Evolutionary conservation across 2,113 vertebrate species (phyloP).

Genomic region (Mustela lutreola): DNA sequence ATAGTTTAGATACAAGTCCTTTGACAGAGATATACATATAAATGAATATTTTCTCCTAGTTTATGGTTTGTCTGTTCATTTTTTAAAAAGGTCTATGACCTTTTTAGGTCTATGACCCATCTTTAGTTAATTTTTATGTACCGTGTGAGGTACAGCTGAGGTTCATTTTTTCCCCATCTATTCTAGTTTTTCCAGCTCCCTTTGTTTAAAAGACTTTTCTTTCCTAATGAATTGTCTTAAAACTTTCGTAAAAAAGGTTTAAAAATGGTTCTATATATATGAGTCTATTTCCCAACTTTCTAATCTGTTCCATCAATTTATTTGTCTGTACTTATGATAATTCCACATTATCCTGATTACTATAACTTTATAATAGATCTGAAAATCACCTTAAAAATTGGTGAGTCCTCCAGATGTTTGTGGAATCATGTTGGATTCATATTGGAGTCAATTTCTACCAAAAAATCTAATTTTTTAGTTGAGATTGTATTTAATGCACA

Average conservation of each 20-base stretch:
- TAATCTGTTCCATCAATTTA: not conserved
- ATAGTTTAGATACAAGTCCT: not conserved
- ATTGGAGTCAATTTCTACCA: not conserved
- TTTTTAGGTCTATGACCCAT: not conserved
- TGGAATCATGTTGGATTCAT: not conserved
- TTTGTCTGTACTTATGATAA: not conserved
- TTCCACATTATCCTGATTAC: not conserved
- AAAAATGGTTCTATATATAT: not conserved
- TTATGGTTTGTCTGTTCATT: not conserved
- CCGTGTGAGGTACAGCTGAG: not conserved
- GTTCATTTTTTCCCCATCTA: not conserved
- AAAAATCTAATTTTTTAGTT: conserved; percentile 12
- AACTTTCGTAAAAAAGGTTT: not conserved
- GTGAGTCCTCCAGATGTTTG: not conserved
- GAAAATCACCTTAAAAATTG: not conserved
- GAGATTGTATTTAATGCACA: not conserved
- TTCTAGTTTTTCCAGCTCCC: not conserved
- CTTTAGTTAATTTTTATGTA: not conserved
- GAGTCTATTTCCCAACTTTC: not conserved
- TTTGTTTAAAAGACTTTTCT: not conserved
- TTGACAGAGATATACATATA: not conserved
- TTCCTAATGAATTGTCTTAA: not conserved
- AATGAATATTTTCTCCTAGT: not conserved
- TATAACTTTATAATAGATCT: not conserved
- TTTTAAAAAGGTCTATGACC: not conserved